These are phyloP conservation scores for Crocidura indochinensis DNA, from an alignment of 2,797 vertebrate species.

Conservation along the genomic window DNA sequence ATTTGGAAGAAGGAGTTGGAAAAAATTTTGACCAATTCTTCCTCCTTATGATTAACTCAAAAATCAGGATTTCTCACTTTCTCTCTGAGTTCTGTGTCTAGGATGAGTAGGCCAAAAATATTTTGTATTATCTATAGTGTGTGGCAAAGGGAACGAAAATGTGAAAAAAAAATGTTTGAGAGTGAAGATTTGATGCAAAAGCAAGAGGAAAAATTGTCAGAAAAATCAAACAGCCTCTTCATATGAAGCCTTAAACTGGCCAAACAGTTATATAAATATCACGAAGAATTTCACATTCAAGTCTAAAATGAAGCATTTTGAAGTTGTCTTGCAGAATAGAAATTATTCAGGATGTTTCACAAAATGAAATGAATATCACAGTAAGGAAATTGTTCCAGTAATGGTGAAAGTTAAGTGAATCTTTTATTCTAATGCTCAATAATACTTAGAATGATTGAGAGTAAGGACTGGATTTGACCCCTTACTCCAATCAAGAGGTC, in stretches of 20 bases:
- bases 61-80: slow-evolving; percentile 11
- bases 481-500: too few relatives aligned
- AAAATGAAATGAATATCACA: slow-evolving; percentile 61
- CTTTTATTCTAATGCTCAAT: slow-evolving; percentile 12
- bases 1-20: slow-evolving; percentile 13
- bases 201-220: slow-evolving; percentile 35
- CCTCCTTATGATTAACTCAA: slow-evolving; percentile 28
- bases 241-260: slow-evolving; percentile 11
- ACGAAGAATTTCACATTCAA: slow-evolving; percentile 63
- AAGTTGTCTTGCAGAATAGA: slow-evolving; percentile 56
- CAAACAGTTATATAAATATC: slow-evolving; percentile 48
- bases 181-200: slow-evolving; percentile 52
- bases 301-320: slow-evolving; percentile 57
- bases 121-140: slow-evolving; percentile 17
- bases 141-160: not conserved
- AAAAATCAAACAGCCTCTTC: slow-evolving; percentile 32
- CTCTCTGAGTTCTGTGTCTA: not conserved
- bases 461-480: too few relatives aligned
- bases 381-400: slow-evolving; percentile 52
- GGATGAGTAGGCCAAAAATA: not conserved
- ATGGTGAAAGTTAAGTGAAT: slow-evolving; percentile 51
- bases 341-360: slow-evolving; percentile 62
- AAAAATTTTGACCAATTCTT: slow-evolving; percentile 17
- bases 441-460: slow-evolving; percentile 18
- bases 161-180: slow-evolving; percentile 41